Evolutionary conservation across 2,797 vertebrate genomes (phyloP), one percentile per base, ranked within the genome.

Genomic region (Leptoclinus maculatus): DNA sequence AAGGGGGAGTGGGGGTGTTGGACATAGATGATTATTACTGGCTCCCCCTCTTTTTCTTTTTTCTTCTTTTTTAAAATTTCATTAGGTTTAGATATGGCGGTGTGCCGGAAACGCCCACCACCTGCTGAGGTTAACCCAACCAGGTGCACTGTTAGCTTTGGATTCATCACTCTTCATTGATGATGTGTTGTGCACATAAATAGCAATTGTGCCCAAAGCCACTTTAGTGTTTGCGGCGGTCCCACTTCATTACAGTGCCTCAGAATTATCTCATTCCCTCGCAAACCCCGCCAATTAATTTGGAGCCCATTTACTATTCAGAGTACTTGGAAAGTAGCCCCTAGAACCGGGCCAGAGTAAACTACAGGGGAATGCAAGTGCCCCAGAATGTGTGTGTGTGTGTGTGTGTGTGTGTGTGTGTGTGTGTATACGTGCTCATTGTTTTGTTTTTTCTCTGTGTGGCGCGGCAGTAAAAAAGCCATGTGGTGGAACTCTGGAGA

Each of bases 281-380:
- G 81, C 86, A 87, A 92, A 92, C 83, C 78, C 88, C 82, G 88
- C 84, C 87, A 92, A 85, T 92, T 94, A 84, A 90, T 93, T 89
- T 89, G 82, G 83, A 90, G 71, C 62, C 83, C 72, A 79, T 93
- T 94, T 90, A 89, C 88, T 82, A 74, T 87, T 85, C 74, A 45
- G 64, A 76, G 57, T 62, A 78, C 80, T 90, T 89, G 82, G 86
- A 93, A 79, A 84, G 83, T 80, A 76, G 62, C 71, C 80, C 66
- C 56, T 67, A 57, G 56, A 90, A 58, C n/a, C 43, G 36, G 5
- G 77, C 84, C 86, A 87, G 85, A 85, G 69, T 90, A 82, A 88
- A 91, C 84, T 76, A 41, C 39, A 79, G 80, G 80, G 67, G 74
- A 75, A 86, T 71, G 59, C 80, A 68, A 82, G 72, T 63, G 74